Conservation (phyloP, 2,888 invertebrate species). For the Pegoplata infirma region DNA sequence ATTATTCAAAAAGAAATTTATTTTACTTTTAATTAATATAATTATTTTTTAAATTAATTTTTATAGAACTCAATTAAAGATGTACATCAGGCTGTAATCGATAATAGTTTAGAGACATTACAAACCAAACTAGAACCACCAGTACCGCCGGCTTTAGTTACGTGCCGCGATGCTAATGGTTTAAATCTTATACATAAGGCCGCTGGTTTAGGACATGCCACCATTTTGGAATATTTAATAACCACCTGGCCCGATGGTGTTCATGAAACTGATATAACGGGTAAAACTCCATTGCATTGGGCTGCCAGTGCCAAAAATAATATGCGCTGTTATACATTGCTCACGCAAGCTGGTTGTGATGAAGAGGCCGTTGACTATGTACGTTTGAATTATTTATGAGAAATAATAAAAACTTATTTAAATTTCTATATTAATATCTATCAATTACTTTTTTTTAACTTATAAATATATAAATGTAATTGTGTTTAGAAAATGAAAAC, state of each 20-base stretch:
- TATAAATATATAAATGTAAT: too few species aligned
- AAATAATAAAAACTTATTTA: too few species aligned
- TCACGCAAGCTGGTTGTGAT: slow-evolving; percentile 90
- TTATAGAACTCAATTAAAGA: slow-evolving; percentile 88
- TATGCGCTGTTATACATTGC: slow-evolving; percentile 86
- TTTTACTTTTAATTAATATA: background rate
- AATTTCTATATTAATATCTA: too few species aligned
- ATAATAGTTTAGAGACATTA: slow-evolving; percentile 86
- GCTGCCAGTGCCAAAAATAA: slow-evolving; percentile 90
- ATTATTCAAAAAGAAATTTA: background rate
- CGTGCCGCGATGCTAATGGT: slow-evolving; percentile 88
- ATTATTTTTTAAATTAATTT: background rate
- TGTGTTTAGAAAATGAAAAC: slow-evolving; percentile 87
- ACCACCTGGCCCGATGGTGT: slow-evolving; percentile 84
- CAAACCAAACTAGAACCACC: slow-evolving; percentile 84
- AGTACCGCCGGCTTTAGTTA: slow-evolving; percentile 84
- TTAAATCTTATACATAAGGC: slow-evolving; percentile 94
- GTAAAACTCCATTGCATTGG: slow-evolving; percentile 92
- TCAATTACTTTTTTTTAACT: too few species aligned
- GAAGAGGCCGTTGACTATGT: slow-evolving; percentile 91
- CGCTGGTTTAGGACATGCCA: slow-evolving; percentile 87
- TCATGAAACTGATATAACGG: slow-evolving; percentile 87
- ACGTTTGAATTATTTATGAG: too few species aligned
- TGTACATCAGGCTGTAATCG: slow-evolving; percentile 87
- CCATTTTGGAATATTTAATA: slow-evolving; percentile 86